Evolutionary conservation across 2,113 vertebrate genomes (phyloP).

Genomic region (Paramisgurnus dabryanus): DNA sequence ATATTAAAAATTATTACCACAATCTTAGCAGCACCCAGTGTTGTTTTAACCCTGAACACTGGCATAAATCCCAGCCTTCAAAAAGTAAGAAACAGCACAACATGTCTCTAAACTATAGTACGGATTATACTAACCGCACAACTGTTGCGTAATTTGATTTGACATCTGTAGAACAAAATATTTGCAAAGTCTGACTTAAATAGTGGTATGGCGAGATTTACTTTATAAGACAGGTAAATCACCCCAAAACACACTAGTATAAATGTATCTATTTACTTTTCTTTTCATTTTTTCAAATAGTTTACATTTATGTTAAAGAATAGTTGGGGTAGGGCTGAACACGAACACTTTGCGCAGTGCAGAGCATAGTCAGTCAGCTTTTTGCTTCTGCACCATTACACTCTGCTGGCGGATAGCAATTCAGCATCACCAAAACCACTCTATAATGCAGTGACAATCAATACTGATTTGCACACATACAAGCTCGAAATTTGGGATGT

Average conservation of each 20-base stretch:
- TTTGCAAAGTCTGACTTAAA: neutral
- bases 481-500: neutral
- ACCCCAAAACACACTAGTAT: neutral
- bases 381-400: constrained; percentile 31
- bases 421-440: neutral
- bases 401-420: constrained; percentile 21
- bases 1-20: no score
- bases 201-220: neutral
- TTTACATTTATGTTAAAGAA: neutral
- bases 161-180: neutral
- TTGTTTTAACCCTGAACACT: constrained; percentile 7
- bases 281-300: neutral
- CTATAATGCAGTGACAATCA: neutral
- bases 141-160: neutral
- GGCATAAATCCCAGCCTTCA: neutral
- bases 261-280: no score
- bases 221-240: neutral
- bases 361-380: constrained; percentile 13
- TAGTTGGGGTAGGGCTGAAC: neutral
- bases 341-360: constrained; percentile 3
- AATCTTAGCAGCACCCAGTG: no score
- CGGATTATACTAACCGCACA: neutral
- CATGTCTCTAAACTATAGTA: neutral
- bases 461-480: neutral
- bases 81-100: neutral